These are phyloP conservation scores for Platysteira castanea DNA, from an alignment of 2,113 vertebrate species.

Conservation along the genomic window DNA sequence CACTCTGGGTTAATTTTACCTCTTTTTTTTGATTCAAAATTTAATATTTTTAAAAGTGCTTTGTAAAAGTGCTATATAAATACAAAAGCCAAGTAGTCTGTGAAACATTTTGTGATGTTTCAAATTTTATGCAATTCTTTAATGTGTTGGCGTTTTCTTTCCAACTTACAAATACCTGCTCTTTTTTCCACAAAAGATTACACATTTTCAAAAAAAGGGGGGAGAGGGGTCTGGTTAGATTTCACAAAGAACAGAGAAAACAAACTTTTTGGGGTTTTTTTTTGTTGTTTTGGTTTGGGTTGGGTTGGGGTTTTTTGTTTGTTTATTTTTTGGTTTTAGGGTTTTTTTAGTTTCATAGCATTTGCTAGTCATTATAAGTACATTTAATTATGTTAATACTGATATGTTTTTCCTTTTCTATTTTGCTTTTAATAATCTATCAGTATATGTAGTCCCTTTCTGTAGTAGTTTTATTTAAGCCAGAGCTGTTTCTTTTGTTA, in stretches of 20 bases:
- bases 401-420: neutral
- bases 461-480: neutral
- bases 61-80: neutral
- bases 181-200: neutral
- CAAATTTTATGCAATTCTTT: neutral
- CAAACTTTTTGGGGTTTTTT: neutral
- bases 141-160: neutral
- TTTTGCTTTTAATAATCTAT: neutral
- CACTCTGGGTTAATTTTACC: constrained; percentile 1
- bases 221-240: fast-evolving
- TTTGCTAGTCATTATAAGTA: neutral
- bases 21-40: neutral
- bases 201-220: neutral
- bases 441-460: neutral
- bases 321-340: neutral
- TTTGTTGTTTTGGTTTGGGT: neutral
- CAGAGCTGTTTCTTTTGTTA: neutral
- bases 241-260: neutral
- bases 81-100: neutral
- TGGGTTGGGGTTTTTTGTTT: too few relatives aligned
- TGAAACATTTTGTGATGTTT: neutral
- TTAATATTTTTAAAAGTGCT: neutral
- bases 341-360: neutral
- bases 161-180: neutral
- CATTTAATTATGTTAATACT: neutral